phyloP scores from a whole-genome alignment of 2,113 vertebrate species.

The Circaetus gallicus region DNA sequence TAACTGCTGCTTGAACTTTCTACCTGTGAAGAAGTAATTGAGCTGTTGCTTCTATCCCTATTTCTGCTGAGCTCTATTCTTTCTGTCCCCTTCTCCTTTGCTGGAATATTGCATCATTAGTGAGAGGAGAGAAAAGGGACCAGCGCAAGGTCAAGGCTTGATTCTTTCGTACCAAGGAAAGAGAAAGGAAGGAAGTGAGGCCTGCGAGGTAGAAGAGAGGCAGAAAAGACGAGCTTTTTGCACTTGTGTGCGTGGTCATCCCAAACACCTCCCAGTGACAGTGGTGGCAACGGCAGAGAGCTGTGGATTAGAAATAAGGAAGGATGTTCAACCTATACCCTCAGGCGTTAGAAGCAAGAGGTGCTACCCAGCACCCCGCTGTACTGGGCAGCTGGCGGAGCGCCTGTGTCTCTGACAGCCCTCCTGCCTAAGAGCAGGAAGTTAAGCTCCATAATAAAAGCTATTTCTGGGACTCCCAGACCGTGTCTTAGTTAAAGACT shows the following conservation, averaged over 20 bases:
- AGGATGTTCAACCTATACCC: not conserved
- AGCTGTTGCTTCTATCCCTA: not conserved
- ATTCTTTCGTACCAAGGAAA: not conserved
- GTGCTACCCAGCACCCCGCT: not conserved
- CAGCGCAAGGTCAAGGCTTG: not conserved
- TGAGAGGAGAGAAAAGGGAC: not conserved
- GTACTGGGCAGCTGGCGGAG: not conserved
- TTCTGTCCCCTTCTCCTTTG: not conserved
- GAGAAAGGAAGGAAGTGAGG: not conserved
- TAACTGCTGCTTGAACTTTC: not conserved
- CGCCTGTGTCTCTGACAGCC: not conserved
- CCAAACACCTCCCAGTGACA: not conserved
- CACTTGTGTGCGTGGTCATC: fast-evolving
- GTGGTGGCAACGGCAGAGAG: not conserved
- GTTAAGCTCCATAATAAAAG: not conserved
- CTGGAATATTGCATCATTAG: not conserved
- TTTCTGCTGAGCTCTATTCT: not conserved
- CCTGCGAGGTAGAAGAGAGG: not conserved
- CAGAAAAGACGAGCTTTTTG: not conserved
- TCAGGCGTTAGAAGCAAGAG: fast-evolving
- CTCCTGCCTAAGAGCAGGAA: not conserved
- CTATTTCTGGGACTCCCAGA: not conserved
- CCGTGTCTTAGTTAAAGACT: not conserved
- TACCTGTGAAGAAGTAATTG: not conserved
- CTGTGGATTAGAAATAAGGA: fast-evolving